phyloP scores from a whole-genome alignment of 2,888 invertebrate genomes.

The Tineola bisselliella region DNA sequence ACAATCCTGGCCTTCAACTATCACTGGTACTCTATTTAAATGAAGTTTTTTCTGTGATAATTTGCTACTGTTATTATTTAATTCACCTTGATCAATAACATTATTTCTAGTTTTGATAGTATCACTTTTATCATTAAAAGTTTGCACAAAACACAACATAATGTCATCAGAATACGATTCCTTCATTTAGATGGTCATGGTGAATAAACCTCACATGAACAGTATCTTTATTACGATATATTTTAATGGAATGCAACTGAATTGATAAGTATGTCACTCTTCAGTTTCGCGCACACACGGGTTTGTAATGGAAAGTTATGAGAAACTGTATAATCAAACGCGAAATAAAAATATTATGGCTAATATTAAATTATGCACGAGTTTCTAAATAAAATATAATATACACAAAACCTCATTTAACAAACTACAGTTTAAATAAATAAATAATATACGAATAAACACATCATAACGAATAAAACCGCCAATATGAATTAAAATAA shows the following conservation, averaged over 20 bases:
- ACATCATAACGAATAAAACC: neutral
- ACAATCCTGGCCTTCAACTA: conserved; percentile 23
- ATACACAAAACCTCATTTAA: neutral
- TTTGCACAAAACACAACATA: conserved; percentile 78
- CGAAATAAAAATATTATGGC: neutral
- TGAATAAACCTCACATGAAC: neutral
- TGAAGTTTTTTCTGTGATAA: conserved; percentile 20
- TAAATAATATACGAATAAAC: neutral
- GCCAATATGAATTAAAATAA: neutral
- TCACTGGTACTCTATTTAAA: conserved; percentile 30
- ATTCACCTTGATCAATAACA: conserved; percentile 34
- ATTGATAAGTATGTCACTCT: neutral
- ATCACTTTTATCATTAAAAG: conserved; percentile 55
- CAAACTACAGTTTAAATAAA: neutral
- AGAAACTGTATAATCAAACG: neutral
- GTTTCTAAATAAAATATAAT: neutral
- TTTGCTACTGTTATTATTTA: conserved; percentile 35
- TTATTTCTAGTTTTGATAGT: conserved; percentile 42
- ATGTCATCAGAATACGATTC: conserved; percentile 62
- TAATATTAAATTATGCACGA: neutral
- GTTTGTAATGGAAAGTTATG: conserved; percentile 4
- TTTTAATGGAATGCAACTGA: neutral
- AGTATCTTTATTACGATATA: neutral
- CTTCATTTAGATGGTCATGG: conserved; percentile 61
- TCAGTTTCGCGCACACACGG: neutral